Base-by-base conservation (phyloP, 1,140 invertebrate genomes). In the Pseudobourletiella spinata region DNA sequence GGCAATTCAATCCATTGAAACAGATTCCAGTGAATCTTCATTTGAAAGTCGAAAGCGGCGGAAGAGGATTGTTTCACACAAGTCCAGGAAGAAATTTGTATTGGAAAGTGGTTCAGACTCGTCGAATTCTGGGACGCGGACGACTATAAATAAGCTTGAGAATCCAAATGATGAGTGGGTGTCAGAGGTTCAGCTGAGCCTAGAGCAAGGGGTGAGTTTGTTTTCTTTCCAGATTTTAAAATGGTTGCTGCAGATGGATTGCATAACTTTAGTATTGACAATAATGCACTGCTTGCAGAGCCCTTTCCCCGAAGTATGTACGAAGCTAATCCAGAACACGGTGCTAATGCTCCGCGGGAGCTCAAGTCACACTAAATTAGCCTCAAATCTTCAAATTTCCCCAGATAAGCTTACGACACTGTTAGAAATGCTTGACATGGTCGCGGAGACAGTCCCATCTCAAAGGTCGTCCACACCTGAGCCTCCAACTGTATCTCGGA, bases 351-450 rank as follows among this genome's bases (percentile, higher is more conserved):
- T 65, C 15, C 26, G 55, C 8, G n/a, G 16, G 3, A 42, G 43
- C 30, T 50, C 32, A 52, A 18, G 18, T 42, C 54, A 28, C 6
- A 39, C 16, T 11, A 48, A 52, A 44, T 44, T 66, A 46, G 54
- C 59, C 22, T 29, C 48, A 0, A 1, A 39, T n/a, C 35, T 66
- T 0, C 24, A 46, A 15, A 44, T 66, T n/a, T 61, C 64, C 2
- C 24, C 20, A 20, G 60, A 66, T 11, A 61, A 57, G 28, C 26
- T 66, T n/a, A 26, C 42, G 24, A 58, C 48, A n/a, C 30, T 66
- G 1, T n/a, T 44, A 52, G 60, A 59, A 42, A 11, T 66, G 22
- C 44, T 50, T 18, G 44, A 56, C 20, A 59, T 66, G 42, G n/a
- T n/a, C n/a, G 35, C 57, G 6, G 44, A 35, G 8, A 18, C 29